Conservation (phyloP, 2,888 invertebrate species). For the Spodoptera littoralis region DNA sequence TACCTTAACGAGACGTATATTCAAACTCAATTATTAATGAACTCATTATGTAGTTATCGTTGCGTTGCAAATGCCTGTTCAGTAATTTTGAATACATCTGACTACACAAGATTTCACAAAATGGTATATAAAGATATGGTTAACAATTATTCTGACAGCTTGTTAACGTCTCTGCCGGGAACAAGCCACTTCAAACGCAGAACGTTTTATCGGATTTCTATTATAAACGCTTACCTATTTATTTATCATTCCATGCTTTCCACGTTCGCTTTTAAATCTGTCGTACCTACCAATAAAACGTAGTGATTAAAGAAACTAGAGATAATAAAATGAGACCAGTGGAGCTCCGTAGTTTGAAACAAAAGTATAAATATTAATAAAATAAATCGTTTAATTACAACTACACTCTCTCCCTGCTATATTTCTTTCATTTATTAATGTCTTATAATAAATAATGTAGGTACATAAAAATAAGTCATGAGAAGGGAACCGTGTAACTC, state of each 20-base stretch:
- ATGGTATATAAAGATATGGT: slow-evolving; percentile 47
- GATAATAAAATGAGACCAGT: too few species aligned
- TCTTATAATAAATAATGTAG: too few species aligned
- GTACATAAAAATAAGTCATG: too few species aligned
- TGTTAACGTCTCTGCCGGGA: slow-evolving; percentile 72
- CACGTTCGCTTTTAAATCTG: slow-evolving; percentile 29
- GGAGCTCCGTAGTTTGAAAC: too few species aligned
- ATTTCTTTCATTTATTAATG: too few species aligned
- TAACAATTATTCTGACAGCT: slow-evolving; percentile 67
- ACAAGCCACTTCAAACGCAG: slow-evolving; percentile 75
- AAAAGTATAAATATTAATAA: too few species aligned
- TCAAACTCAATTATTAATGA: slow-evolving; percentile 5
- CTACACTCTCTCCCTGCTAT: too few species aligned
- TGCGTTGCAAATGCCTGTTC: neutral
- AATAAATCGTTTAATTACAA: too few species aligned
- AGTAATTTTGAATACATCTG: slow-evolving; percentile 16
- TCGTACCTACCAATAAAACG: neutral
- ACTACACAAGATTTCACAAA: slow-evolving; percentile 17
- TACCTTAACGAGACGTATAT: neutral
- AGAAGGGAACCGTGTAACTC: neutral
- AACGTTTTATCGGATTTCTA: slow-evolving; percentile 64
- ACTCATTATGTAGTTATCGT: neutral
- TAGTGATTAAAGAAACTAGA: too few species aligned
- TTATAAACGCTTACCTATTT: slow-evolving; percentile 59
- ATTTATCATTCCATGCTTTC: slow-evolving; percentile 48